phyloP scores from a whole-genome alignment of 2,888 invertebrate genomes.

The Apotomis turbidana region DNA sequence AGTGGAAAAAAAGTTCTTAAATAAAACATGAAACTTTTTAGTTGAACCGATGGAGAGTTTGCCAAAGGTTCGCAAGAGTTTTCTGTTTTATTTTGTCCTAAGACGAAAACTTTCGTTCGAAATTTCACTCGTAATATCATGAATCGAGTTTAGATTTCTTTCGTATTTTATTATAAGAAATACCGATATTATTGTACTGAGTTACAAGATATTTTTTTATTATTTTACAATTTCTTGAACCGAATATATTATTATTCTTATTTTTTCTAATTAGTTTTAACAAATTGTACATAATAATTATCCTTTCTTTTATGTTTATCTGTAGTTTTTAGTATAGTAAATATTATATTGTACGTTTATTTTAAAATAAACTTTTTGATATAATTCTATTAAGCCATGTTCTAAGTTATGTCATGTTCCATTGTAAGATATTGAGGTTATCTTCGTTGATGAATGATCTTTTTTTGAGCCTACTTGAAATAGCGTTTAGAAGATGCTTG shows the following conservation, averaged over 20 bases:
- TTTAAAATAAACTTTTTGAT: too few species aligned
- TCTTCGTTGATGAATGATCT: background rate
- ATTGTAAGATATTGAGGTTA: too few species aligned
- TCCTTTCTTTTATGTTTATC: too few species aligned
- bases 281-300: too few species aligned
- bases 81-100: background rate
- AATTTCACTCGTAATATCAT: background rate
- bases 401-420: too few species aligned
- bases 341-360: too few species aligned
- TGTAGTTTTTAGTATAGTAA: too few species aligned
- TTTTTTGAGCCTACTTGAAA: background rate
- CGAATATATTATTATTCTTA: background rate
- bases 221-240: background rate
- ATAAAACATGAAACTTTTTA: background rate
- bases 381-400: too few species aligned
- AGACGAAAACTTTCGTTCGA: background rate
- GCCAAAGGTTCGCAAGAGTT: background rate
- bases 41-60: background rate
- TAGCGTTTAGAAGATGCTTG: background rate
- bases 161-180: background rate
- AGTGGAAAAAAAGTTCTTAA: constrained; percentile 7
- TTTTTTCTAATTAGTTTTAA: too few species aligned
- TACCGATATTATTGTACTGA: background rate
- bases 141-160: background rate
- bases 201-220: background rate